Evolutionary conservation across 2,797 vertebrate genomes (phyloP), one percentile per base, ranked within the genome.

Genomic region (Spatula versicolor): DNA sequence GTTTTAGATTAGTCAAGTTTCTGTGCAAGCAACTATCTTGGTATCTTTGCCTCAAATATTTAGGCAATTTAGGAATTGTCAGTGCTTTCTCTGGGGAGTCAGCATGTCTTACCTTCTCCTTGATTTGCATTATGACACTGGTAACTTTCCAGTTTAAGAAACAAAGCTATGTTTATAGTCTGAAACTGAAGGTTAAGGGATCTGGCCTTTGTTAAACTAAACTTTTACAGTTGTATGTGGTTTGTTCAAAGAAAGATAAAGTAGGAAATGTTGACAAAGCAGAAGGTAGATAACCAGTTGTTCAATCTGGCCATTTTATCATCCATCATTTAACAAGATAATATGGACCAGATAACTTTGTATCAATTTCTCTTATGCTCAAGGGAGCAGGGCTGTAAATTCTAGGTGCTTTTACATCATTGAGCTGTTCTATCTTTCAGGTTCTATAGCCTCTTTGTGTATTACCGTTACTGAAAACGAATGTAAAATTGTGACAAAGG

Each of bases 81-180:
- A 52, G 45, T 56, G 33, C 76, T 92, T 92, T 80, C 68, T 89
- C 39, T 71, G 56, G 23, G 30, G 35, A 95, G 56, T 83, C 56
- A 86, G 22, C 58, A 81, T 93, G 66, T 78, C 76, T 83, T 83
- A 83, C 74, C 43, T 85, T 91, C 92, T 83, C 48, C 83, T 81
- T 92, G 43, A 86, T 93, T 93, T 92, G 56, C 46, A 92, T 41
- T 76, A 48, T 48, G 52, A 74, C 17, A 63, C 33, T 46, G 30
- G 30, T 84, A 77, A 48, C 43, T 69, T 92, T 78, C 45, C 71
- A 83, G 48, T 74, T 93, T 63, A 85, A 63, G 84, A 79, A 87
- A 67, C 13, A 9, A 86, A 76, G 16, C 25, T 86, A 9, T 69
- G 20, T 90, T 80, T 94, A 45, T 83, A 69, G 18, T 86, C 88